Conservation (phyloP, 1,140 invertebrate species). For the Apocrypta bakeri region DNA sequence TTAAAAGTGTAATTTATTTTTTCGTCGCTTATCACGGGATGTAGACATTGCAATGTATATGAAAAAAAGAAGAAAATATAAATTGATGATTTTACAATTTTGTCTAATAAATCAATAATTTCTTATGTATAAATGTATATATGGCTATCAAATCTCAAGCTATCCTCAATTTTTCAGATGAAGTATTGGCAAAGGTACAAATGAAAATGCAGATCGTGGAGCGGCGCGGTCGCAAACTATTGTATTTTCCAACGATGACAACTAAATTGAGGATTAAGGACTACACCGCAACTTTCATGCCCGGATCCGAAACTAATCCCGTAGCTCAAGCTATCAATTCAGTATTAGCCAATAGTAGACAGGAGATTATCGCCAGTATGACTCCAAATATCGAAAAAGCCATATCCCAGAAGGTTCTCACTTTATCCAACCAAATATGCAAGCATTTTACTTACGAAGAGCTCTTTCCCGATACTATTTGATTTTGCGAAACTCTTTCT, state of each 20-base stretch:
- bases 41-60: too few relatives aligned
- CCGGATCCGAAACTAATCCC: constrained; percentile 52
- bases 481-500: too few relatives aligned
- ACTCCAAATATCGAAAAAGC: constrained; percentile 61
- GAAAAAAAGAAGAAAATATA: too few relatives aligned
- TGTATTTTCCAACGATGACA: constrained; percentile 61
- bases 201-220: constrained; percentile 56
- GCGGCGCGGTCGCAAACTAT: constrained; percentile 53
- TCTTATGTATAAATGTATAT: too few relatives aligned
- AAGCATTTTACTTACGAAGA: constrained; percentile 67
- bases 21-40: too few relatives aligned
- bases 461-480: constrained; percentile 63
- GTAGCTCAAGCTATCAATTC: constrained; percentile 58
- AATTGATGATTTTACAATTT: too few relatives aligned
- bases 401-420: constrained; percentile 58
- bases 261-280: constrained; percentile 57
- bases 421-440: constrained; percentile 59
- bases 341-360: constrained; percentile 54
- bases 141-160: too few relatives aligned
- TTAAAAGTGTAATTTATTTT: too few relatives aligned
- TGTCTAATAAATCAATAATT: too few relatives aligned
- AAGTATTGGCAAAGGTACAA: constrained; percentile 31
- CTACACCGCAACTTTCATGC: constrained; percentile 53
- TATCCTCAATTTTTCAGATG: constrained; percentile 60
- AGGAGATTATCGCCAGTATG: constrained; percentile 60